Percentiles rank a stretch among this genome's conserved stretches.
These are phyloP conservation scores for Drosophila erecta DNA, from an alignment of 1,140 invertebrate species.

Conservation along the genomic window DNA sequence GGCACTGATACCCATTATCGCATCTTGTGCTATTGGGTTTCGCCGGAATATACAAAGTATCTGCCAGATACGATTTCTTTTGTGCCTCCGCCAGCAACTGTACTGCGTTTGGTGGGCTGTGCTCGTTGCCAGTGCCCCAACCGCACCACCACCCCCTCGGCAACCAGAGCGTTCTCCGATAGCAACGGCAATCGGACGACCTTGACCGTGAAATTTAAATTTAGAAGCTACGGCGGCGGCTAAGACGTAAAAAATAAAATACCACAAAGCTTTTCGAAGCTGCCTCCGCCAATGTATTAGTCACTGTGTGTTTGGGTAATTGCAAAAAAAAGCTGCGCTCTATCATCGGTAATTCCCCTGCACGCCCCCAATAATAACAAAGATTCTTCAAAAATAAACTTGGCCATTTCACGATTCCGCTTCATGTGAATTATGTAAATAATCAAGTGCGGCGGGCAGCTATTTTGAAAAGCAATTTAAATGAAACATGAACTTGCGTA, in stretches of 20 bases:
- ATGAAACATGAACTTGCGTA: conserved; percentile 51
- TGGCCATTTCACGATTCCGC: conserved; percentile 29
- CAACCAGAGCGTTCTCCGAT: conserved; percentile 25
- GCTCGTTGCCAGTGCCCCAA: neutral
- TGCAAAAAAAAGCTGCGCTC: conserved; percentile 30
- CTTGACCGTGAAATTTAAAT: conserved; percentile 83
- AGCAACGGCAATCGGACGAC: conserved; percentile 58
- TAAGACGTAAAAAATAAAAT: conserved; percentile 75
- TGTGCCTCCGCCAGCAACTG: conserved; percentile 53
- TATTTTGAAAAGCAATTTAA: conserved; percentile 53
- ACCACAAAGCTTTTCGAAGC: conserved; percentile 52
- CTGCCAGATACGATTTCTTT: conserved; percentile 55
- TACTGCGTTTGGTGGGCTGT: conserved; percentile 35
- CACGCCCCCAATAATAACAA: neutral
- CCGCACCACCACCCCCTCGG: conserved; percentile 3
- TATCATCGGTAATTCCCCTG: conserved; percentile 32
- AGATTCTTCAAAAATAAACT: conserved; percentile 4
- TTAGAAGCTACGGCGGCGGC: conserved; percentile 62
- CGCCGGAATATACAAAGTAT: conserved; percentile 30
- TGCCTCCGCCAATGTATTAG: conserved; percentile 33
- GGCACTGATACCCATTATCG: conserved; percentile 28
- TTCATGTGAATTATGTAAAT: conserved; percentile 62
- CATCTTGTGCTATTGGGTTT: conserved; percentile 36
- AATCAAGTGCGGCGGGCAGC: conserved; percentile 22
- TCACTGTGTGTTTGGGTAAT: conserved; percentile 31